These are phyloP conservation scores for Drosophila ercepeae DNA, from an alignment of 1,140 invertebrate genomes.

Conservation along the genomic window DNA sequence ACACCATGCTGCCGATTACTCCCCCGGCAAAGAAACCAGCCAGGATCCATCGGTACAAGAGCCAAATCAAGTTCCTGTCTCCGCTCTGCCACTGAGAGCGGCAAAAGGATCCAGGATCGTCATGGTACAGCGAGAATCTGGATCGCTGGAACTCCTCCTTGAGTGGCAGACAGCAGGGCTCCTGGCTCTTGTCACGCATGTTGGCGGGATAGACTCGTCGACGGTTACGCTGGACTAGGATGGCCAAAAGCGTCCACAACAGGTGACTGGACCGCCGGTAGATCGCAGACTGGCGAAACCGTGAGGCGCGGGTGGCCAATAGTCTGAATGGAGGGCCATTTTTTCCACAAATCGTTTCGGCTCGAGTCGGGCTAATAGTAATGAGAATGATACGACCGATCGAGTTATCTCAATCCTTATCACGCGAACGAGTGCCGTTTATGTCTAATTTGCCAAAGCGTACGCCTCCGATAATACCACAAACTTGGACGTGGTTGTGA, in stretches of 20 bases:
- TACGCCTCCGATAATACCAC: conserved; percentile 22
- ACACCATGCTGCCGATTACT: conserved; percentile 84
- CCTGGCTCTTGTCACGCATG: conserved; percentile 50
- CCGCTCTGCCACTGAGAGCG: conserved; percentile 70
- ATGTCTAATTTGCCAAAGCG: conserved; percentile 20
- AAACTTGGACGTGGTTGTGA: conserved; percentile 13
- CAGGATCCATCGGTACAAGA: conserved; percentile 66
- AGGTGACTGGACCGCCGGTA: conserved; percentile 41
- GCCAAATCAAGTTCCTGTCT: conserved; percentile 54
- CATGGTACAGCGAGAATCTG: conserved; percentile 59
- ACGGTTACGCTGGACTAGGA: conserved; percentile 30
- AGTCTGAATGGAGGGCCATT: conserved; percentile 39
- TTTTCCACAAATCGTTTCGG: conserved; percentile 50
- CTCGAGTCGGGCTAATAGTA: conserved; percentile 32
- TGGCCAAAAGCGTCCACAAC: conserved; percentile 34
- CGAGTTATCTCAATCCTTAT: conserved; percentile 60
- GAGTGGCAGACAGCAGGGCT: conserved; percentile 84
- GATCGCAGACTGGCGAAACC: conserved; percentile 57
- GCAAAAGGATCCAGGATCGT: conserved; percentile 59
- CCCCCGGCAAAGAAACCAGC: conserved; percentile 77
- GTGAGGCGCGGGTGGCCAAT: conserved; percentile 8
- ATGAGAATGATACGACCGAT: conserved; percentile 24
- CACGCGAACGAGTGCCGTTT: conserved; percentile 37
- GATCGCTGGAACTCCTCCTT: conserved; percentile 62
- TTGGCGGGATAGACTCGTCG: conserved; percentile 31